Evolutionary conservation across 2,113 vertebrate genomes (phyloP).

Genomic region (Caranx melampygus): DNA sequence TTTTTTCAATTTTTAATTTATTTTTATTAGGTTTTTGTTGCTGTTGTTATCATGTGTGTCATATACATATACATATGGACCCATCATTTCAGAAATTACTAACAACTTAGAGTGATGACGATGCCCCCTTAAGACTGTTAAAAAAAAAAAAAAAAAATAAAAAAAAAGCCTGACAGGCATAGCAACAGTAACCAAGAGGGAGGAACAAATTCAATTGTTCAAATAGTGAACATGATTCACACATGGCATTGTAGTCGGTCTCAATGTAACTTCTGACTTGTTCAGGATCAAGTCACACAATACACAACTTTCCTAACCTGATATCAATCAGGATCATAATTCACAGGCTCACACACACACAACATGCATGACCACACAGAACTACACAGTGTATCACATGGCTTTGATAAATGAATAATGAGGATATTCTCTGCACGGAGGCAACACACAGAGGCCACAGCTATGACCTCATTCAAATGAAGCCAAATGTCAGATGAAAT

Average conservation of each 20-base stretch:
- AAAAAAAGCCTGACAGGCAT: not conserved
- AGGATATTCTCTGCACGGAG: conserved; percentile 35
- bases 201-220: not conserved
- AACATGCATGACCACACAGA: conserved; percentile 4
- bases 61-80: too few relatives aligned
- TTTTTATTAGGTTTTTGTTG: too few relatives aligned
- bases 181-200: conserved; percentile 4
- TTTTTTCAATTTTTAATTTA: too few relatives aligned
- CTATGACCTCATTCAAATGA: conserved; percentile 51
- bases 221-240: not conserved
- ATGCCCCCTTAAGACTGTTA: not conserved
- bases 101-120: not conserved
- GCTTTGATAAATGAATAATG: conserved; percentile 48
- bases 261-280: not conserved
- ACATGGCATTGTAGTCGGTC: not conserved
- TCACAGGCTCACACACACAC: conserved; percentile 5
- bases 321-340: conserved; percentile 34
- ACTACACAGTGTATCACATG: conserved; percentile 13
- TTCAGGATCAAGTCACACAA: conserved; percentile 3
- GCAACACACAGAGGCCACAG: conserved; percentile 23
- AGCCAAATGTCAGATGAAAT: conserved; percentile 62
- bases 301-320: not conserved
- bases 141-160: not conserved
- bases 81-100: not conserved
- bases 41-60: too few relatives aligned